Evolutionary conservation across 2,888 invertebrate species (phyloP).

Genomic region (Stomorhina lunata): DNA sequence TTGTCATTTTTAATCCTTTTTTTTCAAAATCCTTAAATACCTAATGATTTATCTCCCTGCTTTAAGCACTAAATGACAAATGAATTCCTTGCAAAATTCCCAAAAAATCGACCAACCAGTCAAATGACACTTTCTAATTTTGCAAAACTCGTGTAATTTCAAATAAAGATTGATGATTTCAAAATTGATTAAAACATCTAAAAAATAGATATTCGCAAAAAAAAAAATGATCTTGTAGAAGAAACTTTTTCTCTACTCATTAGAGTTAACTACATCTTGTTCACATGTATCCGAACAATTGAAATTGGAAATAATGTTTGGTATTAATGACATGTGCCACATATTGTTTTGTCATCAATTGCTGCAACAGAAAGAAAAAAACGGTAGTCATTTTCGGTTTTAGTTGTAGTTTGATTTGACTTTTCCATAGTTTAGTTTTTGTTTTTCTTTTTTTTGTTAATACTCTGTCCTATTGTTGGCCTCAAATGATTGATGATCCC

Average conservation of each 20-base stretch:
- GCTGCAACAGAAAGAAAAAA: no score
- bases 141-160: slow-evolving; percentile 4
- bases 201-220: no score
- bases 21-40: not conserved
- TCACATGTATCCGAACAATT: not conserved
- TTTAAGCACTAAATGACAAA: slow-evolving; percentile 57
- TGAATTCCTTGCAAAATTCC: slow-evolving; percentile 35
- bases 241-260: slow-evolving; percentile 13
- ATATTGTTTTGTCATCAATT: slow-evolving; percentile 66
- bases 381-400: slow-evolving; percentile 56
- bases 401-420: slow-evolving; percentile 47
- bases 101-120: no score
- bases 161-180: slow-evolving; percentile 34
- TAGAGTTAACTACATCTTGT: slow-evolving; percentile 2
- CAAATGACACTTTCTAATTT: not conserved
- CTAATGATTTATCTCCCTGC: not conserved
- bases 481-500: no score
- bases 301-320: slow-evolving; percentile 2
- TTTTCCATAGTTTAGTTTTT: no score
- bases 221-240: no score
- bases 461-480: no score
- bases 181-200: no score
- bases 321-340: slow-evolving; percentile 61
- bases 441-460: no score
- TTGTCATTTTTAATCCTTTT: slow-evolving; percentile 42